Evolutionary conservation across 2,888 invertebrate species (phyloP).

Genomic region (Tachina fera): DNA sequence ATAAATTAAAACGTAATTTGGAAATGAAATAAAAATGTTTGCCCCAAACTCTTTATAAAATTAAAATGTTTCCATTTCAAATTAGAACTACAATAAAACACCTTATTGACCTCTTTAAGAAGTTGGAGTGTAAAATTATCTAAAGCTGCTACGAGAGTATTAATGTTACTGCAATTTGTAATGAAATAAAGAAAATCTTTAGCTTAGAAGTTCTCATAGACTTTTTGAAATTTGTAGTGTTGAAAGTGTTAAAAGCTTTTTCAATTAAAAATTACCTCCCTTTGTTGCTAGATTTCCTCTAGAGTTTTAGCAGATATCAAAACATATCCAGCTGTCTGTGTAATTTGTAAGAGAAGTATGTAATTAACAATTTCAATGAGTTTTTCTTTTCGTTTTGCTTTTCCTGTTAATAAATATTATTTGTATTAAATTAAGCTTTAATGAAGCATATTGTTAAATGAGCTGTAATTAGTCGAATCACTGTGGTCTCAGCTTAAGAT

Average conservation of each 20-base stretch:
- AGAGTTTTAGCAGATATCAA: neutral
- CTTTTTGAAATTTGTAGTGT: neutral
- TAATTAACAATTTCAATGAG: constrained; percentile 22
- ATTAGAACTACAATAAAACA: neutral
- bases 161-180: neutral
- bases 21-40: neutral
- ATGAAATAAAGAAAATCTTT: neutral
- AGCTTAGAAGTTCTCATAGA: neutral
- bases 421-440: constrained; percentile 19
- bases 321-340: constrained; percentile 22
- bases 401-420: neutral
- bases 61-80: neutral
- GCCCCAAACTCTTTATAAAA: neutral
- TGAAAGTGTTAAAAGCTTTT: neutral
- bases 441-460: constrained; percentile 36
- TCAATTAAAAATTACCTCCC: neutral
- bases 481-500: too few species aligned
- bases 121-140: constrained; percentile 17
- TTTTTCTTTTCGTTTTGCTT: neutral
- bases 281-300: neutral
- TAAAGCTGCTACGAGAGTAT: neutral
- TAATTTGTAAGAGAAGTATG: constrained; percentile 31
- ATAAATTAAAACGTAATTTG: neutral
- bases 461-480: neutral
- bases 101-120: constrained; percentile 18